Conservation (phyloP, 2,888 invertebrate species). For the Acronicta psi region DNA sequence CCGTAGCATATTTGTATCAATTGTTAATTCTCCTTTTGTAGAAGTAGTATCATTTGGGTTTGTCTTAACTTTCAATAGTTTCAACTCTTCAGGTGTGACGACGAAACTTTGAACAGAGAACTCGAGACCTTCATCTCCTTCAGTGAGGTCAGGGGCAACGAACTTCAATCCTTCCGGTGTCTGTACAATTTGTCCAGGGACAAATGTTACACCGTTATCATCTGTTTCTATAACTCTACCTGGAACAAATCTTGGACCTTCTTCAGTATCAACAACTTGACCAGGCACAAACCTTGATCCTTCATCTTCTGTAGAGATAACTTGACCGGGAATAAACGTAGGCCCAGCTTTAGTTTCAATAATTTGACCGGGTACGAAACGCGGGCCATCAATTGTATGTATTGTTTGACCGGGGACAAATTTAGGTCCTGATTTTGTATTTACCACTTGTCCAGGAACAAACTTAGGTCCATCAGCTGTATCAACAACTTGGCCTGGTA, state of each 20-base stretch:
- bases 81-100: slow-evolving; percentile 86
- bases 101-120: slow-evolving; percentile 92
- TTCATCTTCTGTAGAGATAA: slow-evolving; percentile 90
- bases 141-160: slow-evolving; percentile 91
- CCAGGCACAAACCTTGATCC: slow-evolving; percentile 90
- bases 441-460: slow-evolving; percentile 93
- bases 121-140: slow-evolving; percentile 91
- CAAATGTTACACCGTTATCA: slow-evolving; percentile 92
- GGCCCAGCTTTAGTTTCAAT: slow-evolving; percentile 93
- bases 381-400: slow-evolving; percentile 91
- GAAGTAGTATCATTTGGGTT: slow-evolving; percentile 86
- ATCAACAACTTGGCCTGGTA: slow-evolving; percentile 92
- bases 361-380: slow-evolving; percentile 94
- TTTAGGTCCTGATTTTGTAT: slow-evolving; percentile 90
- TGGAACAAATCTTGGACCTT: slow-evolving; percentile 92
- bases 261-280: slow-evolving; percentile 92
- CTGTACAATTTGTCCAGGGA: slow-evolving; percentile 93
- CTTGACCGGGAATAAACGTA: slow-evolving; percentile 94
- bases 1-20: slow-evolving; percentile 90
- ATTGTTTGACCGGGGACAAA: slow-evolving; percentile 93
- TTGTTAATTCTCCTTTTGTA: slow-evolving; percentile 89
- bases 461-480: slow-evolving; percentile 92
- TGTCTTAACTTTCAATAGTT: slow-evolving; percentile 84
- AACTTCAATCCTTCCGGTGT: slow-evolving; percentile 92
- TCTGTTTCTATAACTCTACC: slow-evolving; percentile 93